phyloP scores from a whole-genome alignment of 2,113 vertebrate genomes.

The Otis tarda region DNA sequence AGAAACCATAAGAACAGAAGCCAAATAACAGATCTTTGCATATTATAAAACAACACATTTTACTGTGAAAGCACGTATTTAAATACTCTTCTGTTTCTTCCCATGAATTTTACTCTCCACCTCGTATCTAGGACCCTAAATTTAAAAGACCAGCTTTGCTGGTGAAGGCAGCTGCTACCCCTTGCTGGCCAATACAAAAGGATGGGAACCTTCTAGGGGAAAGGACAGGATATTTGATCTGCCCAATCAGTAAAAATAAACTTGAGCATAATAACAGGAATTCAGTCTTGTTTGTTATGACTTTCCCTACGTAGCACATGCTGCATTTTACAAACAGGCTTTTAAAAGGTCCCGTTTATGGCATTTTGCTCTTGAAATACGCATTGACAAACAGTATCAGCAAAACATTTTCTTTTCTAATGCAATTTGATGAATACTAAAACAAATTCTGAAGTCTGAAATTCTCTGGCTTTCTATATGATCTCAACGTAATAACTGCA shows the following conservation, averaged over 20 bases:
- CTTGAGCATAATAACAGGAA: not conserved
- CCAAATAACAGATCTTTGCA: not conserved
- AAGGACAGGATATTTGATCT: not conserved
- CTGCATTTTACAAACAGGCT: not conserved
- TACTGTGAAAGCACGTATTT: not conserved
- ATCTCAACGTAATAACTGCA: not conserved
- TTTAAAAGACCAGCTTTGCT: not conserved
- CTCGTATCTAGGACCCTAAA: not conserved
- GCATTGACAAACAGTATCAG: not conserved
- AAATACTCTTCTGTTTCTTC: not conserved
- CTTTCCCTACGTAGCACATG: not conserved
- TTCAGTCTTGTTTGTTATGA: not conserved
- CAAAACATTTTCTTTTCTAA: not conserved
- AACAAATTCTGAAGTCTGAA: not conserved
- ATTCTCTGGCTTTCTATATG: not conserved
- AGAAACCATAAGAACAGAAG: not conserved
- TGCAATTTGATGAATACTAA: not conserved
- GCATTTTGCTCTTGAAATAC: not conserved
- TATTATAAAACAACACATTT: not conserved
- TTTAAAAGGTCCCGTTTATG: not conserved
- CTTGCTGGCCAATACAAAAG: not conserved
- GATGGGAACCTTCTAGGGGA: not conserved
- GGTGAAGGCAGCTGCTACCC: not conserved
- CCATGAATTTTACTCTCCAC: not conserved
- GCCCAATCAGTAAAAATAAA: not conserved